Evolutionary conservation across 2,113 vertebrate species (phyloP), one percentile per base, ranked within the genome.

Genomic region (Dicaeum eximium): DNA sequence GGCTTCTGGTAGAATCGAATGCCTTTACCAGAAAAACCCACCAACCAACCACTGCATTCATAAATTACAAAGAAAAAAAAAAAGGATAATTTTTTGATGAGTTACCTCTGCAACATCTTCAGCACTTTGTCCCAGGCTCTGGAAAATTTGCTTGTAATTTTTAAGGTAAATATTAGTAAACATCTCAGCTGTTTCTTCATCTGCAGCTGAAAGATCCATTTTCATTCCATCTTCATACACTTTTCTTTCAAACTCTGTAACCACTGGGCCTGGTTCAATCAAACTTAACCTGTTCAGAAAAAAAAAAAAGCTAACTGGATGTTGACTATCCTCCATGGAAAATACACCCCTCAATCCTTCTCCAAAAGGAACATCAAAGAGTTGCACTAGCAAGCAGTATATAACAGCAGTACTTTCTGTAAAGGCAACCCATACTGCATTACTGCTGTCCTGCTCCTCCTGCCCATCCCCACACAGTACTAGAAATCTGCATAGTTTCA

Each of bases 231-330:
- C 98, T 8, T 98, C 98, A 78, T 96, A 98, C 31, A 98, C 98
- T 94, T 99, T 99, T 69, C 92, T 97, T 96, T 99, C 98, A 98
- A 99, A 98, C 93, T 98, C 98, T 75, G 98, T 98, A 85, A 98
- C 73, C 65, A 99, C 98, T 4, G 98, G 98, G 15, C 98, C 98
- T 18, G 98, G 98, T 93, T 99, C 98, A 85, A 98, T 98, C 62
- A 98, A 96, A 86, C 95, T 98, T 95, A 98, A 97, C 64, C 98
- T 98, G 72, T 84, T 92, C 8, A 35, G 69, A 60, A 58, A 94
- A 45, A 75, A 30, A 38, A n/a, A 80, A 89, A 31, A 15, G 27
- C 19, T 23, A 1, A 11, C 10, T 65, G 44, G 8, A 70, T 84
- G 70, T 62, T 35, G 27, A 67, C 54, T 62, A 1, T 37, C 7